Base-by-base conservation (phyloP, 2,113 vertebrate species). In the Esox niger region DNA sequence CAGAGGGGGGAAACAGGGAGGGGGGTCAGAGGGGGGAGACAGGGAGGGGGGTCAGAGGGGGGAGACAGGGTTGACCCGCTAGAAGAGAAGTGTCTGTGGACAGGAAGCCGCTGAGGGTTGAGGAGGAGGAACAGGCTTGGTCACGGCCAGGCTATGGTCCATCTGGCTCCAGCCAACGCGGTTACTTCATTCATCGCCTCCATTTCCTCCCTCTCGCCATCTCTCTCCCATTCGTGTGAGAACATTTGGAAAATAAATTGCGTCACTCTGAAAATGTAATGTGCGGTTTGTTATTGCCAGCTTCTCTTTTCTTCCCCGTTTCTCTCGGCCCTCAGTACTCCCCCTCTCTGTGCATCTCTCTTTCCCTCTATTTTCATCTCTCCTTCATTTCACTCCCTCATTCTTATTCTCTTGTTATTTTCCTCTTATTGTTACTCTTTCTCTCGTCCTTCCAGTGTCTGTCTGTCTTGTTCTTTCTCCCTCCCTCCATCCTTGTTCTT, bases 191-290 rank as follows among this genome's bases (percentile, higher is more conserved):
- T 67, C 23, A 71, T 79, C 79, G 60, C 78, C 66, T 76, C 64
- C 60, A 32, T 26, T 60, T 66, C 68, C 58, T 82, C 71, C 73
- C 60, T 47, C 68, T 57, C 76, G 6, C 60, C 65, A 46, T 29
- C 61, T 71, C 71, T 67, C 66, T 58, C 62, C 60, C 26, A 63
- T 64, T 72, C 67, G 70, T 64, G 68, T 58, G 43, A 79, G 65
- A 55, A 63, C 71, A 72, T 79, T 82, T 80, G 82, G 77, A 85
- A 87, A 88, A 86, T 74, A 86, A 83, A 78, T 75, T 82, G 74
- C 77, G 79, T 89, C 77, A 83, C 35, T 65, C 62, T 46, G 66
- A 70, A 78, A 75, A 78, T 77, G 66, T 74, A 72, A 81, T 75
- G 69, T 69, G 68, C 57, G 35, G 58, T 31, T 74, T 78, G 62